These are phyloP conservation scores for Brachystomella parvula DNA, from an alignment of 1,140 invertebrate species.

Conservation along the genomic window DNA sequence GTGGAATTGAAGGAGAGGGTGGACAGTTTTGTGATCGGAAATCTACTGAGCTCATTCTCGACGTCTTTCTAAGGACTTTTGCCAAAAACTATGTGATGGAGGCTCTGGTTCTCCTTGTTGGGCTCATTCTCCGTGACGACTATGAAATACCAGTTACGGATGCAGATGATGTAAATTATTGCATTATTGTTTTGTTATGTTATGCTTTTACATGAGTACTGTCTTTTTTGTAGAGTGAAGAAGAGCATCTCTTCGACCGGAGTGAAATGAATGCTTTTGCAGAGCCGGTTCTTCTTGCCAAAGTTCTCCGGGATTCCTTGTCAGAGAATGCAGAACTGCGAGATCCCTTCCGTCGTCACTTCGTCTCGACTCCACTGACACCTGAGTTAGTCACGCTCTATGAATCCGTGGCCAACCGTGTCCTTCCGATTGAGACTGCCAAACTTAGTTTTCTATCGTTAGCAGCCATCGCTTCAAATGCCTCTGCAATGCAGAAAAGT, in stretches of 20 bases:
- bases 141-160: conserved; percentile 18
- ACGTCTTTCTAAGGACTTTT: conserved; percentile 4
- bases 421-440: no score
- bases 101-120: conserved; percentile 23
- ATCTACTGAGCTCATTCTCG: conserved; percentile 23
- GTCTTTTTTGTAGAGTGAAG: conserved; percentile 40
- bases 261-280: conserved; percentile 48
- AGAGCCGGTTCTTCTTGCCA: conserved; percentile 42
- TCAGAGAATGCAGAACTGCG: background rate
- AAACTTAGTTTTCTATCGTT: no score
- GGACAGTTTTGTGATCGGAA: conserved; percentile 26
- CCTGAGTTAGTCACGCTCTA: no score
- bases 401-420: no score
- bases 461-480: no score
- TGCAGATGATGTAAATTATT: conserved; percentile 24
- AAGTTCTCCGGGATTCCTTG: conserved; percentile 27
- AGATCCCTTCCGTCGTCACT: background rate
- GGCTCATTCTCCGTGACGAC: conserved; percentile 27
- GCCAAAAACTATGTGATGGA: conserved; percentile 6
- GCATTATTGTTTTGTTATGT: background rate
- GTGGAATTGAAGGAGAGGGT: background rate
- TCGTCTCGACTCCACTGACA: background rate
- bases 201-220: conserved; percentile 11
- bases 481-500: no score
- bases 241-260: conserved; percentile 48